These are phyloP conservation scores for Agrenia bidenticulata DNA, from an alignment of 2,888 invertebrate species.

Conservation along the genomic window DNA sequence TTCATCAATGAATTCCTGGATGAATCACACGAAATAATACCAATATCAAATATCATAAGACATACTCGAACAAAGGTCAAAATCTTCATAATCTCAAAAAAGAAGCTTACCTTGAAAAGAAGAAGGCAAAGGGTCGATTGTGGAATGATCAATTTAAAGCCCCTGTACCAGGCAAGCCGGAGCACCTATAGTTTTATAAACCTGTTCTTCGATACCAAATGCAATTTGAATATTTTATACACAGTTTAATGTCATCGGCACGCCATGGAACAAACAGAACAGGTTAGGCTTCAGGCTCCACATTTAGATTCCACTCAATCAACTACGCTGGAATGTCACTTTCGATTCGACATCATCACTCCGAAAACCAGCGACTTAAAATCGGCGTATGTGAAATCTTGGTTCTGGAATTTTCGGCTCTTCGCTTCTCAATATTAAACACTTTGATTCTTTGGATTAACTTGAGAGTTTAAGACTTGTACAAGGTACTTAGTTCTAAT, in stretches of 20 bases:
- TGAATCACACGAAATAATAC: not conserved
- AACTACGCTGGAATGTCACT: not conserved
- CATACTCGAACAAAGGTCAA: not conserved
- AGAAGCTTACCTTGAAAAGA: slow-evolving; percentile 4
- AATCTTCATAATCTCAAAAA: not conserved
- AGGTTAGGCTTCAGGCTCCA: slow-evolving; percentile 4
- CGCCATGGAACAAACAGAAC: not conserved
- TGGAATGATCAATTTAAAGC: not conserved
- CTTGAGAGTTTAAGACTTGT: no score
- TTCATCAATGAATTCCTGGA: not conserved
- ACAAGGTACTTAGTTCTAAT: no score
- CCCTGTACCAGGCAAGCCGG: not conserved
- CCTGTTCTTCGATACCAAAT: slow-evolving; percentile 2
- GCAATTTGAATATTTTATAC: not conserved
- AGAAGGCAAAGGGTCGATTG: not conserved
- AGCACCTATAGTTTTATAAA: not conserved
- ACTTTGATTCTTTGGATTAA: not conserved
- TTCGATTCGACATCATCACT: not conserved
- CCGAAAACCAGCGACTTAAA: not conserved
- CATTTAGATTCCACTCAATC: slow-evolving; percentile 5
- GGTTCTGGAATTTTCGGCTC: no score
- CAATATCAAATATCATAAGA: not conserved
- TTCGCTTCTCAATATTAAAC: no score
- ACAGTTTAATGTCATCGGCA: slow-evolving; percentile 3
- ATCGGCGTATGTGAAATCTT: not conserved